Base-by-base conservation (phyloP, 2,797 vertebrate species). In the Triplophysa yarkandensis region DNA sequence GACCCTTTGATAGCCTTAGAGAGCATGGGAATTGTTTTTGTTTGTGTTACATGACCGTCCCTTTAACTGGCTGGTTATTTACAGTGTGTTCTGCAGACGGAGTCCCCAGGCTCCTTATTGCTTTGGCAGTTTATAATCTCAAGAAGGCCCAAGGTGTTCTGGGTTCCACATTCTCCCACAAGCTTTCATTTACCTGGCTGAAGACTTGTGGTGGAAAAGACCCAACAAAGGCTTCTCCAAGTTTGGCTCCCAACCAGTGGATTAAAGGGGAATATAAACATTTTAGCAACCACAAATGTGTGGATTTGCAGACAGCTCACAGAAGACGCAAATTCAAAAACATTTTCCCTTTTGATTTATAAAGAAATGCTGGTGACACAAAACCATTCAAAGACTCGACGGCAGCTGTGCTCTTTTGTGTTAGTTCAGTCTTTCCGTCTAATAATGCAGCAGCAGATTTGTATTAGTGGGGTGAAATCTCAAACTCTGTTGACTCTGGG, bases 401-500 rank as follows among this genome's bases (percentile, higher is more conserved):
- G n/a, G 54, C 63, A 27, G 28, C 54, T 41, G 48, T 16, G 55
- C 30, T 76, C 60, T 61, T n/a, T 57, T 63, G 27, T 19, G 55
- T 76, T 82, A 41, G 61, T 76, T 67, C 19, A 57, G 58, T 52
- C 55, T 64, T 36, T 79, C 55, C 68, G 30, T 54, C 76, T 73
- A 66, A 76, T 69, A 75, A 79, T 67, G 55, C 66, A 71, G 57
- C 36, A 16, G 55, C 60, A 68, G 54, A 81, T 74, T 68, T 74
- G 48, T 64, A 57, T 50, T 58, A 48, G 60, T 50, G 50, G 54
- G 44, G 66, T 74, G 77, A 61, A 73, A 69, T 79, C 75, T 44
- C 0, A 57, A 62, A 74, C 57, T 65, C 9, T 73, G 65, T 70
- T 78, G 74, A 81, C 81, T 68, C 39, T 21, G 27, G 73, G 66